Evolutionary conservation across 2,797 vertebrate genomes (phyloP).

Genomic region (Bradypodion pumilum): DNA sequence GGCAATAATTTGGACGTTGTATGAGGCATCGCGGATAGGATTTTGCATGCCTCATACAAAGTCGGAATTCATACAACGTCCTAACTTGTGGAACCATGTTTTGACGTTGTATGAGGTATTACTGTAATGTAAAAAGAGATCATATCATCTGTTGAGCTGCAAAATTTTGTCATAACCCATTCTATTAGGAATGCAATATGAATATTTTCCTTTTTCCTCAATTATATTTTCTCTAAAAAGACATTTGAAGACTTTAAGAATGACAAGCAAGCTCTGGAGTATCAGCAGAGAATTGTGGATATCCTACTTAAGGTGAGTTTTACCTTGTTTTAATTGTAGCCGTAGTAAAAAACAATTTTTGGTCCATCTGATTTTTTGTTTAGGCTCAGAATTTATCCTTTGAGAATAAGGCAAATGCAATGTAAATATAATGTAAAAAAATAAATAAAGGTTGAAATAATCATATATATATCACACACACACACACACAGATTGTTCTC

Average conservation of each 20-base stretch:
- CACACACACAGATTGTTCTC: no score
- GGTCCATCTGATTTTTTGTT: background rate
- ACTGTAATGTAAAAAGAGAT: no score
- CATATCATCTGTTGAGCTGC: background rate
- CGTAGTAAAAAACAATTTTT: background rate
- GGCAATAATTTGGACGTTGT: no score
- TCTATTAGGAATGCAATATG: conserved; percentile 25
- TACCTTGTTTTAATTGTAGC: background rate
- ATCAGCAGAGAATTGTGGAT: conserved; percentile 97
- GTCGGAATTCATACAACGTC: no score
- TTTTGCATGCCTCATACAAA: no score
- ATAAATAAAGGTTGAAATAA: no score
- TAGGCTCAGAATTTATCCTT: background rate
- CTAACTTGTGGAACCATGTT: no score
- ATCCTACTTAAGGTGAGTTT: conserved; percentile 90
- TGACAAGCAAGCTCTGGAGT: conserved; percentile 97
- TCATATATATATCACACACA: no score
- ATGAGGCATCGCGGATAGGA: no score
- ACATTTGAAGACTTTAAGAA: conserved; percentile 99
- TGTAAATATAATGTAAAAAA: no score
- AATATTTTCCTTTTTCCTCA: conserved; percentile 30
- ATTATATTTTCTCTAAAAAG: conserved; percentile 71
- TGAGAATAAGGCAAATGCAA: background rate
- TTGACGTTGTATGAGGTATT: no score
- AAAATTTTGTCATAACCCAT: conserved; percentile 6